Conservation (phyloP, 2,113 vertebrate genomes). For the Rana temporaria region DNA sequence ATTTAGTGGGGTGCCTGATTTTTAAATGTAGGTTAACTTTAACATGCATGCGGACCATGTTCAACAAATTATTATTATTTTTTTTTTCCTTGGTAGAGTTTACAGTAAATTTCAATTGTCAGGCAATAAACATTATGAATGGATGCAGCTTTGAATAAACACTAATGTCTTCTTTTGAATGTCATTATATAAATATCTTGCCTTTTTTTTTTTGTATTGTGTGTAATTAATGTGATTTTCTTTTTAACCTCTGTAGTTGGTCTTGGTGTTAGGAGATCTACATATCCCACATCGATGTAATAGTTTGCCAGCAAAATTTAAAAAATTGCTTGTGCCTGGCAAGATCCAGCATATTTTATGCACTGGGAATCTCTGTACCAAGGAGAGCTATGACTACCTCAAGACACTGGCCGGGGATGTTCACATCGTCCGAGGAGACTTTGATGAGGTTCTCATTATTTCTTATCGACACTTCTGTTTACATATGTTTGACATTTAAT, state of each 20-base stretch:
- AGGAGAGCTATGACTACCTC: slow-evolving; percentile 98
- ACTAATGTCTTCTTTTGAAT: too few species aligned
- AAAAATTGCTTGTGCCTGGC: slow-evolving; percentile 96
- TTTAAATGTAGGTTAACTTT: too few species aligned
- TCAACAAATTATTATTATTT: too few species aligned
- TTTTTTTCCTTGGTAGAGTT: too few species aligned
- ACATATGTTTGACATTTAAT: too few species aligned
- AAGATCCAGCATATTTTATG: slow-evolving; percentile 99
- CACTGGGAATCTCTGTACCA: slow-evolving; percentile 98
- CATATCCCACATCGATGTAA: slow-evolving; percentile 98
- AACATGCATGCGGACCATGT: too few species aligned
- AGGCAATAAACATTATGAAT: not conserved
- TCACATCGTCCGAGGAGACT: slow-evolving; percentile 96
- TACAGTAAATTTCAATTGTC: too few species aligned
- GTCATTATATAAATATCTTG: not conserved
- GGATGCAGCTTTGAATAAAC: not conserved
- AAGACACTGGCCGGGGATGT: slow-evolving; percentile 98
- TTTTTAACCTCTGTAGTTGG: slow-evolving; percentile 78
- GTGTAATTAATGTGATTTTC: not conserved
- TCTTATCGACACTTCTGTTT: slow-evolving; percentile 25
- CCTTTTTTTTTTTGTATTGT: not conserved
- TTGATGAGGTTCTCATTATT: slow-evolving; percentile 86
- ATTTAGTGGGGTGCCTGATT: too few species aligned
- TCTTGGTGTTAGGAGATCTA: slow-evolving; percentile 97
- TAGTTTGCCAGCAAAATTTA: slow-evolving; percentile 97